phyloP scores from a whole-genome alignment of 2,888 invertebrate genomes.

The Tenthredo amoena region DNA sequence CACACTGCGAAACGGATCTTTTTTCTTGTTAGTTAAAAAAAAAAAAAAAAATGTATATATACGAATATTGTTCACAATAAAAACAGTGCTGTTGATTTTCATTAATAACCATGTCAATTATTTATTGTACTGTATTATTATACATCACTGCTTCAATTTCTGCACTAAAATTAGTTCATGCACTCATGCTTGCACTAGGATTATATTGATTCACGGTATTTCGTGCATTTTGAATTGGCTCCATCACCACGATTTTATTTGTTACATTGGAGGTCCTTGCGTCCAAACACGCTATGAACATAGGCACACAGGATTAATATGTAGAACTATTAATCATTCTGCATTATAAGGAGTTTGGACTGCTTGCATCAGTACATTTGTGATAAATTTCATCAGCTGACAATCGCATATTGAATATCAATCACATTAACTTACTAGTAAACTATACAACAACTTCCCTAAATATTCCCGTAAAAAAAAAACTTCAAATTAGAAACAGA shows the following conservation, averaged over 20 bases:
- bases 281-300: background rate
- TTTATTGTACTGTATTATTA: background rate
- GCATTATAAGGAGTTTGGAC: too few species aligned
- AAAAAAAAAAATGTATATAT: slow-evolving; percentile 37
- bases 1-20: background rate
- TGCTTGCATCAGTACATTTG: too few species aligned
- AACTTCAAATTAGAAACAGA: too few species aligned
- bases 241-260: background rate
- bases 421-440: too few species aligned
- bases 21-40: slow-evolving; percentile 21
- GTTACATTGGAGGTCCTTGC: background rate
- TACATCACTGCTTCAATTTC: background rate
- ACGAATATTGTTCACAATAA: slow-evolving; percentile 45
- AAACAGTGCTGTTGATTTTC: slow-evolving; percentile 46
- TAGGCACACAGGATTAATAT: background rate
- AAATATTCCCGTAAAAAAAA: too few species aligned
- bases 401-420: too few species aligned
- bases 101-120: slow-evolving; percentile 14
- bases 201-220: background rate
- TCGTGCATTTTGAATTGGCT: background rate
- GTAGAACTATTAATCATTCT: too few species aligned
- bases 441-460: too few species aligned
- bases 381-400: too few species aligned
- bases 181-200: background rate
- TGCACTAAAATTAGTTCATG: background rate